Evolutionary conservation across 1,140 invertebrate species (phyloP).

Genomic region (Octopus sinensis): DNA sequence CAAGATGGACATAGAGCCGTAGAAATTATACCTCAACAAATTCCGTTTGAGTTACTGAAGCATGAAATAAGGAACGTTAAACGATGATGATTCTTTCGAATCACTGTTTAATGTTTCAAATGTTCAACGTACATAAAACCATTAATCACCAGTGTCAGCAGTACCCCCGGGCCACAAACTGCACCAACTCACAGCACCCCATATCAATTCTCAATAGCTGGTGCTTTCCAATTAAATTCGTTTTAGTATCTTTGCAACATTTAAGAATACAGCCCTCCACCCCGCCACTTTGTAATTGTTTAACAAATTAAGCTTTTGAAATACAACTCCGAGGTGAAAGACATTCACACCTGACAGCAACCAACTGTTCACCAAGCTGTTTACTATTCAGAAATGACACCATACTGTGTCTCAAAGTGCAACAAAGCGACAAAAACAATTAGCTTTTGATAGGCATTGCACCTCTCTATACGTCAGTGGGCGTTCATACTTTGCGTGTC

Average conservation of each 20-base stretch:
- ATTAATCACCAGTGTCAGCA: background rate
- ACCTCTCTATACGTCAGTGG: background rate
- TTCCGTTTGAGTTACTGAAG: no score
- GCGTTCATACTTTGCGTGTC: background rate
- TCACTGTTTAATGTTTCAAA: background rate
- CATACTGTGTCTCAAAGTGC: background rate
- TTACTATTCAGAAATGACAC: background rate
- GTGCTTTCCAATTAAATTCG: background rate
- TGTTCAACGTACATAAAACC: constrained; percentile 5
- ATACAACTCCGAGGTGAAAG: background rate
- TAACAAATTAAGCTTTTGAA: background rate
- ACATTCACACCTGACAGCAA: background rate
- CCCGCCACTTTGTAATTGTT: background rate
- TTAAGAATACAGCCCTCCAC: background rate
- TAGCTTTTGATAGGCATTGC: background rate
- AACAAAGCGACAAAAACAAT: constrained; percentile 8
- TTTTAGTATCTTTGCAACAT: background rate
- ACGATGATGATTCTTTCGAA: no score
- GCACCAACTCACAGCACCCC: background rate
- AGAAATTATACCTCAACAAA: no score
- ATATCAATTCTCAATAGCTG: background rate
- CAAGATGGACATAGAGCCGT: no score
- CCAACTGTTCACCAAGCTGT: constrained; percentile 4
- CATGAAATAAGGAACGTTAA: no score
- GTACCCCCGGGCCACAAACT: background rate